phyloP scores from a whole-genome alignment of 2,113 vertebrate genomes.

The Neomonachus schauinslandi region DNA sequence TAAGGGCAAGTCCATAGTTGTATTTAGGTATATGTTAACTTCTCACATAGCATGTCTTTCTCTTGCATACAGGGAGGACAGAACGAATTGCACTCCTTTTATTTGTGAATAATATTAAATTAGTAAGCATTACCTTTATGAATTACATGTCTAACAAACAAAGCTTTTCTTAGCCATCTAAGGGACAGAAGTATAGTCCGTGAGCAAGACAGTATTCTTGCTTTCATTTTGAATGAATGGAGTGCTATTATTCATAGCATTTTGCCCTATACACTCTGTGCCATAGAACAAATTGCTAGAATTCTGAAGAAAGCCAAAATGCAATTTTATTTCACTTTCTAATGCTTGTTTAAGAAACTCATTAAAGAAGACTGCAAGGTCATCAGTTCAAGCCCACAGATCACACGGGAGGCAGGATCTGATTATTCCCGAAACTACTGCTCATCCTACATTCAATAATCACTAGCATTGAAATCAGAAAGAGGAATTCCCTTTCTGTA shows the following conservation, averaged over 20 bases:
- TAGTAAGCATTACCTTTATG: conserved; percentile 14
- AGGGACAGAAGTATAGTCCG: neutral
- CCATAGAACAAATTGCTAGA: conserved; percentile 52
- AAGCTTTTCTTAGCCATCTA: neutral
- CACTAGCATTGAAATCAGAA: conserved; percentile 16
- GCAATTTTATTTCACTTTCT: conserved; percentile 52
- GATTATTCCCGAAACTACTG: neutral
- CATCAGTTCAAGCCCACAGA: neutral
- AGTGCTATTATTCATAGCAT: neutral
- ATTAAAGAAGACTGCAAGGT: conserved; percentile 11
- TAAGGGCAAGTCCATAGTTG: neutral
- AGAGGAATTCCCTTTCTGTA: neutral
- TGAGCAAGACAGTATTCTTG: neutral
- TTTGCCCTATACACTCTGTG: neutral
- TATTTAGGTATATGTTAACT: neutral
- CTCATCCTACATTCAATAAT: neutral
- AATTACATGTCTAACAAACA: conserved; percentile 10
- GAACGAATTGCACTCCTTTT: neutral
- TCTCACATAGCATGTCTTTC: neutral
- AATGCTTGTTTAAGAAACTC: conserved; percentile 60
- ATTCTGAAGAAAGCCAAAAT: conserved; percentile 42
- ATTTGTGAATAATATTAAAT: conserved; percentile 35
- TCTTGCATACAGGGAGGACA: neutral
- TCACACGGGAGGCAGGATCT: neutral
- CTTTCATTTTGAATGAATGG: conserved; percentile 48